Conservation (phyloP, 2,113 vertebrate species). For the Seriola quinqueradiata region DNA sequence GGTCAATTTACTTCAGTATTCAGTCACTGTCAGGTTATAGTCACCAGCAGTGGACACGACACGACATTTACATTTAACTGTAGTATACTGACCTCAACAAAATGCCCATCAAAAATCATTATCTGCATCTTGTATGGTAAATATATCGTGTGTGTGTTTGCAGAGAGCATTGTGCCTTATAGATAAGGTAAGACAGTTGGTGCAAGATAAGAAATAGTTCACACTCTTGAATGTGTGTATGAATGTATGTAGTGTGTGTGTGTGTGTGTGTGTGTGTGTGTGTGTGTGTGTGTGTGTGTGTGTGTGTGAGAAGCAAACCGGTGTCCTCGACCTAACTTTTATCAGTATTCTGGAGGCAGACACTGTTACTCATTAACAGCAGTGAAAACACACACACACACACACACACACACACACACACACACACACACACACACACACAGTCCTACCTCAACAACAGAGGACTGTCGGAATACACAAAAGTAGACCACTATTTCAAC, state of each 20-base stretch:
- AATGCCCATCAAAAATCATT: neutral
- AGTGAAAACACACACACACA: conserved; percentile 44
- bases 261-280: conserved; percentile 25
- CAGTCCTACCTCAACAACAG: neutral
- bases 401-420: conserved; percentile 15
- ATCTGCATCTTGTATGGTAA: neutral
- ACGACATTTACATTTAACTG: conserved; percentile 1
- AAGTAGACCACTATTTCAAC: too few relatives aligned
- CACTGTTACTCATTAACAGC: conserved; percentile 78
- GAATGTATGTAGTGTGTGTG: neutral
- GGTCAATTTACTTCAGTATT: conserved; percentile 41
- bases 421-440: conserved; percentile 21
- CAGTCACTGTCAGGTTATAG: conserved; percentile 55
- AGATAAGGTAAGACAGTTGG: conserved; percentile 52
- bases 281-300: neutral
- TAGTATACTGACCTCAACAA: neutral
- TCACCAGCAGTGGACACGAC: conserved; percentile 16
- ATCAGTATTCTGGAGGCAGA: conserved; percentile 76
- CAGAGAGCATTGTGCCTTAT: conserved; percentile 21
- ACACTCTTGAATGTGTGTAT: conserved; percentile 27
- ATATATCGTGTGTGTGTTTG: neutral
- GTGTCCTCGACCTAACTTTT: conserved; percentile 71
- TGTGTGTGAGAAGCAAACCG: conserved; percentile 14
- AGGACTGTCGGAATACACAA: too few relatives aligned
- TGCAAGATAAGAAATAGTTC: conserved; percentile 51